Evolutionary conservation across 2,113 vertebrate genomes (phyloP).

Genomic region (Fregata magnificens): DNA sequence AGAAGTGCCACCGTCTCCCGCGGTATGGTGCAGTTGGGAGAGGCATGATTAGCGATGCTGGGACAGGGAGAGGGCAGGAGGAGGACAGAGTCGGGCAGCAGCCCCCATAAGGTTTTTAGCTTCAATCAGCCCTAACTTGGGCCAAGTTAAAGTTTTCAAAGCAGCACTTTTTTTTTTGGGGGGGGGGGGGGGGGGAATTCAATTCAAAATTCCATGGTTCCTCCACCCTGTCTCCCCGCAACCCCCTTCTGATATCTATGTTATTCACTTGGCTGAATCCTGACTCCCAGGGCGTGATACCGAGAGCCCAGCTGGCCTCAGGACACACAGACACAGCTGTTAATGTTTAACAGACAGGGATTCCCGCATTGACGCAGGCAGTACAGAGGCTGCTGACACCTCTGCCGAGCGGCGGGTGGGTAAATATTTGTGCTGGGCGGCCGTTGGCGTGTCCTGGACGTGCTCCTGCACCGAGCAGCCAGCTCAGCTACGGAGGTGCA

Average conservation of each 20-base stretch:
- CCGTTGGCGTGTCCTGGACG: neutral
- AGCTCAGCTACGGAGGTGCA: neutral
- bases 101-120: neutral
- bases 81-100: neutral
- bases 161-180: neutral
- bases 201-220: neutral
- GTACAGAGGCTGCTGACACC: neutral
- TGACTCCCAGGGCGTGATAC: neutral
- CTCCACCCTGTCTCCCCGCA: neutral
- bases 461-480: neutral
- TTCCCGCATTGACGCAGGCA: conserved; percentile 58
- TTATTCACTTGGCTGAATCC: neutral
- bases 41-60: neutral
- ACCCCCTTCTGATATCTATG: fast-evolving
- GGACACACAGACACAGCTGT: neutral
- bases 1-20: neutral
- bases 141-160: neutral
- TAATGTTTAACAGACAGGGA: conserved; percentile 74
- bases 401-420: conserved; percentile 7
- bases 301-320: neutral
- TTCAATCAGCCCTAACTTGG: neutral
- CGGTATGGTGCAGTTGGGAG: fast-evolving
- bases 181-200: fast-evolving
- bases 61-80: neutral
- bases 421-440: conserved; percentile 78